Base-by-base conservation (phyloP, 2,888 invertebrate genomes). In the Drosophila nigritarsus region DNA sequence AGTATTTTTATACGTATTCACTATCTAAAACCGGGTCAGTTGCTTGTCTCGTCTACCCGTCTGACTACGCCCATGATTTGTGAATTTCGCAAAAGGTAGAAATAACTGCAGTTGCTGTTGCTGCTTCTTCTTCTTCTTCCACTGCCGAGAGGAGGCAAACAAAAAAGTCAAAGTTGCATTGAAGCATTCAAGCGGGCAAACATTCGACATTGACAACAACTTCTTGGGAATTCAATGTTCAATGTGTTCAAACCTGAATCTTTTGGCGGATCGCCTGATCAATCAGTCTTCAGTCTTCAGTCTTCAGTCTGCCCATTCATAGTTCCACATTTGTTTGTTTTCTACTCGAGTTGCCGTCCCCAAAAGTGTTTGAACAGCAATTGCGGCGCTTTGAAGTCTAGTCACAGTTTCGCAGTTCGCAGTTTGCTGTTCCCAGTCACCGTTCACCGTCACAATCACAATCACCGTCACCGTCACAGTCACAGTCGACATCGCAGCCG, bases 181-280 rank as follows among this genome's bases (percentile, higher is more conserved):
- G 85, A 88, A 83, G 91, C 91, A 66, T 90, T 78, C 83, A 82
- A 75, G 76, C 80, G 73, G 66, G 75, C 86, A 89, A 90, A 84
- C 85, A 90, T 79, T 70, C 80, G 34, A 84, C 85, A 90, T 79
- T 70, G 82, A 40, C 36, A 45, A 82, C 83, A 89, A 89, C 80
- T 87, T 90, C 89, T 87, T 85, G 78, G 82, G 84, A 89, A 90
- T 79, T 49, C 34, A 56, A 64, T 73, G 71, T 65, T 71, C 56
- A 7, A 54, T 65, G 65, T 65, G 66, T 65, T 60, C 61, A 60
- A 73, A 78, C 74, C 63, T 42, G 54, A 75, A 68, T 73, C 61
- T 73, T 58, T 58, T 67, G 68, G 63, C 73, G 83, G 77, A 77
- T 78, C 80, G 81, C 75, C 75, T 79, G 82, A 88, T 88, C 82